phyloP scores from a whole-genome alignment of 1,140 invertebrate species.

The Callitettix versicolor region DNA sequence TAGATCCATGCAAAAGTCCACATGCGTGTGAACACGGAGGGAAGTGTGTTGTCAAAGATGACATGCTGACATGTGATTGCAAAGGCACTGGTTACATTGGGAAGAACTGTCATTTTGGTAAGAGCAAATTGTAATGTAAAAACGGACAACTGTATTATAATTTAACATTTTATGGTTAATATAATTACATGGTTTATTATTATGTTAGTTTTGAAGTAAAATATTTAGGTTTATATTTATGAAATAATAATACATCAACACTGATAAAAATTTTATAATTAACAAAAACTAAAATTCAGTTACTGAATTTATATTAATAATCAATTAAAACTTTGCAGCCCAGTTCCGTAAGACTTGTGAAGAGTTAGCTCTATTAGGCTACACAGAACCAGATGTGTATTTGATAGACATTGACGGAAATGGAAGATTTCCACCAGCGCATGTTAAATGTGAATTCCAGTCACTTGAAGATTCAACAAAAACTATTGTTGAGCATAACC shows the following conservation, averaged over 20 bases:
- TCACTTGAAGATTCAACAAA: conserved; percentile 74
- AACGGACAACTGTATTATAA: too few relatives aligned
- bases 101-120: conserved; percentile 86
- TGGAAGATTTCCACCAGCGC: conserved; percentile 76
- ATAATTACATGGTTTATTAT: background rate
- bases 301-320: too few relatives aligned
- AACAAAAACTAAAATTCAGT: too few relatives aligned
- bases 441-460: conserved; percentile 85
- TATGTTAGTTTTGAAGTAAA: background rate
- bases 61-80: conserved; percentile 79
- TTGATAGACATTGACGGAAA: conserved; percentile 86
- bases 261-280: too few relatives aligned
- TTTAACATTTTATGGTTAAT: background rate
- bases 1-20: conserved; percentile 77
- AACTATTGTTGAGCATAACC: conserved; percentile 85
- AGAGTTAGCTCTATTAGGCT: conserved; percentile 72
- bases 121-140: too few relatives aligned
- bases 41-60: conserved; percentile 78
- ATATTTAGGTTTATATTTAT: too few relatives aligned
- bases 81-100: conserved; percentile 74
- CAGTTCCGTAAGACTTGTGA: conserved; percentile 83
- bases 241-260: too few relatives aligned
- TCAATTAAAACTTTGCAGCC: too few relatives aligned
- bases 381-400: conserved; percentile 79
- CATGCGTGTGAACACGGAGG: conserved; percentile 87